Conservation (phyloP, 1,140 invertebrate genomes). For the Euglossa dilemma region DNA sequence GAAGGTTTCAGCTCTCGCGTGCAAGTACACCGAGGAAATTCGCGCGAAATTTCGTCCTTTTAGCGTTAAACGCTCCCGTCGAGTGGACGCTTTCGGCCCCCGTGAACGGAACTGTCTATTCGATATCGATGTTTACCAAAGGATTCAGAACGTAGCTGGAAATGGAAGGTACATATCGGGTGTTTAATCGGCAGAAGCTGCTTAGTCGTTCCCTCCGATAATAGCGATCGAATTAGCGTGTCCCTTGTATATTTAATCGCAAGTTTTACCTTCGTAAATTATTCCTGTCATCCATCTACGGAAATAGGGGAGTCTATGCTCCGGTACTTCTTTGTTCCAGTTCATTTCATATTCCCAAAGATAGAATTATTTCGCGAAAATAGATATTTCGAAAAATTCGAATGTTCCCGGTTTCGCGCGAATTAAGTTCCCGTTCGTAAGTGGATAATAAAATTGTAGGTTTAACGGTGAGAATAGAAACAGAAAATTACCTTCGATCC, state of each 20-base stretch:
- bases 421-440: too few relatives aligned
- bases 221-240: background rate
- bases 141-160: conserved; percentile 34
- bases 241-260: background rate
- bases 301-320: background rate
- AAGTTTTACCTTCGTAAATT: background rate
- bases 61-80: conserved; percentile 34
- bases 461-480: too few relatives aligned
- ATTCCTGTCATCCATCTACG: background rate
- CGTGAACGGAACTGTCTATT: conserved; percentile 40
- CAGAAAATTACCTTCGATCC: background rate
- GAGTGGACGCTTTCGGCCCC: conserved; percentile 30
- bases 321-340: too few relatives aligned
- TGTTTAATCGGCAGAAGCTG: conserved; percentile 46
- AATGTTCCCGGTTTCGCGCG: too few relatives aligned
- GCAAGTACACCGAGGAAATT: conserved; percentile 12
- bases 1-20: background rate
- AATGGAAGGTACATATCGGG: conserved; percentile 47
- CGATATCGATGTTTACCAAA: conserved; percentile 48
- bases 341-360: too few relatives aligned
- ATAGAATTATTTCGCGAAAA: too few relatives aligned
- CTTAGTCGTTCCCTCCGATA: conserved; percentile 10
- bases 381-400: too few relatives aligned
- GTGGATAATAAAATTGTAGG: too few relatives aligned
- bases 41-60: conserved; percentile 36